A percentile compares a stretch with the other conserved stretches of the same genome.
phyloP scores from a whole-genome alignment of 2,113 vertebrate species.

The Leucopsar rothschildi region DNA sequence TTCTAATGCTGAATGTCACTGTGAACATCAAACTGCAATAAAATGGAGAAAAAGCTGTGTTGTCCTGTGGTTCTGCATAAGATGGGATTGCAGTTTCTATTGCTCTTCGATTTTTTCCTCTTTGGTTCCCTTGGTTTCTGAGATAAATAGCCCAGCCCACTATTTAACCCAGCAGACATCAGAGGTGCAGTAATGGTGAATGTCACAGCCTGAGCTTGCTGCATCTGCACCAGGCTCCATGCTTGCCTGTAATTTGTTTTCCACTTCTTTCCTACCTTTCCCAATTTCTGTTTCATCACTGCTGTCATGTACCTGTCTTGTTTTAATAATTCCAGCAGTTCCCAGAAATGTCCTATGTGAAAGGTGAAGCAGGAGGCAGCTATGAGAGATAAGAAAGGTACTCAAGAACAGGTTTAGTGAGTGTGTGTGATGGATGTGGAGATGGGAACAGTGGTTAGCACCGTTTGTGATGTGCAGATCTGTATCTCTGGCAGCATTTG shows the following conservation, averaged over 20 bases:
- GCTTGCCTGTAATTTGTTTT: background rate
- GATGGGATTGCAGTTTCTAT: background rate
- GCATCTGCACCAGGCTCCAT: background rate
- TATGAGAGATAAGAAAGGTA: background rate
- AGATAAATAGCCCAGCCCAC: background rate
- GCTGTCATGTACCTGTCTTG: background rate
- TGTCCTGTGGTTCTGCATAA: background rate
- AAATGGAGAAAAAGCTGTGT: background rate
- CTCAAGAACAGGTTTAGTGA: background rate
- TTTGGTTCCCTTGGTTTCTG: background rate
- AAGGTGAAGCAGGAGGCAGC: background rate
- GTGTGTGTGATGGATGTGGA: background rate
- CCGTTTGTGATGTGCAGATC: background rate
- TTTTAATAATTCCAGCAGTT: background rate
- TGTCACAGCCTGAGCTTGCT: background rate
- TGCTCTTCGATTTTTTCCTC: background rate
- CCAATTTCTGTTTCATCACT: background rate
- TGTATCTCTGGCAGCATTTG: background rate
- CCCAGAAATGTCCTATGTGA: background rate
- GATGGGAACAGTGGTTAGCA: background rate
- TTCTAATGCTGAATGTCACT: background rate
- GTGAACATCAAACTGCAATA: background rate
- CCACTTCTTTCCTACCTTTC: background rate
- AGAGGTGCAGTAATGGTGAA: background rate
- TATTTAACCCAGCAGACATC: background rate